Evolutionary conservation across 2,888 invertebrate genomes (phyloP).

Genomic region (Ametastegia equiseti): DNA sequence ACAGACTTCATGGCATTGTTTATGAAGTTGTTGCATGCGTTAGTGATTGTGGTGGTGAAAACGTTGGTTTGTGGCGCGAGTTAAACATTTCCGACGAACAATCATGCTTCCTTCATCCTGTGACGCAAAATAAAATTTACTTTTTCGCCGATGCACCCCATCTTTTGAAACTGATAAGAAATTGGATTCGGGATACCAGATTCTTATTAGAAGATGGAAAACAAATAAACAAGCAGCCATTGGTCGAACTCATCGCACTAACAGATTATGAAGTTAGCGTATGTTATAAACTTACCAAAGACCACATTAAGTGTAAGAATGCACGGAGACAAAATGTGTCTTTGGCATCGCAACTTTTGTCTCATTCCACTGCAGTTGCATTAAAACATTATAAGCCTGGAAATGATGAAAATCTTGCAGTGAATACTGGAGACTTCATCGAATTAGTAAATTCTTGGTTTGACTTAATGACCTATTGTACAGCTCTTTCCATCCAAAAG

Average conservation of each 20-base stretch:
- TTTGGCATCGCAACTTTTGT: slow-evolving; percentile 60
- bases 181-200: slow-evolving; percentile 61
- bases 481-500: slow-evolving; percentile 51
- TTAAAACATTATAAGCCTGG: slow-evolving; percentile 57
- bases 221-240: neutral
- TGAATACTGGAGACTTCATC: slow-evolving; percentile 58
- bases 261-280: slow-evolving; percentile 17
- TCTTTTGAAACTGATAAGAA: slow-evolving; percentile 59
- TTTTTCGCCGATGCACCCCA: slow-evolving; percentile 63
- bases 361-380: slow-evolving; percentile 60
- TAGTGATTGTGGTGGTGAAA: slow-evolving; percentile 59
- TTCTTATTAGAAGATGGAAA: slow-evolving; percentile 54
- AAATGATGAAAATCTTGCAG: slow-evolving; percentile 15
- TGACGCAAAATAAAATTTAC: slow-evolving; percentile 56
- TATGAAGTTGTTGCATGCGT: slow-evolving; percentile 48
- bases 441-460: slow-evolving; percentile 61
- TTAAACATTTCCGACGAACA: slow-evolving; percentile 56
- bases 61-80: slow-evolving; percentile 41
- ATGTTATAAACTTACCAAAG: slow-evolving; percentile 49
- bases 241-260: neutral
- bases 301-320: slow-evolving; percentile 58
- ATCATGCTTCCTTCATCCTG: slow-evolving; percentile 58
- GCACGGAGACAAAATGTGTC: slow-evolving; percentile 58
- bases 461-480: slow-evolving; percentile 56
- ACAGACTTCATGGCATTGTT: neutral